These are phyloP conservation scores for Opisthocomus hoazin DNA, from an alignment of 2,113 vertebrate genomes.

Conservation along the genomic window DNA sequence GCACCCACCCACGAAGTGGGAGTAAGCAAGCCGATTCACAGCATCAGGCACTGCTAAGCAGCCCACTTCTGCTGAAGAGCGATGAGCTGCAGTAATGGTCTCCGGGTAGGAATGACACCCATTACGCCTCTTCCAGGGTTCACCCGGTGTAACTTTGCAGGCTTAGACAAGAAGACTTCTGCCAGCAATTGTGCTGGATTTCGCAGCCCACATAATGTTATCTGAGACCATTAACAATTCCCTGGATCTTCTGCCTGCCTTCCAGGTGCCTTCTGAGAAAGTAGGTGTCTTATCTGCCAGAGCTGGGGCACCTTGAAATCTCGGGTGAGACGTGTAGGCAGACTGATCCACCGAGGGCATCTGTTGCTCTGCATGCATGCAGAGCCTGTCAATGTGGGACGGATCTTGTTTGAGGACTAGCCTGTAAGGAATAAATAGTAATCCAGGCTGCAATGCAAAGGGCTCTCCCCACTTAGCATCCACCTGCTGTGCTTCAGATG, in stretches of 20 bases:
- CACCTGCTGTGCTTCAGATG: background rate
- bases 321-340: background rate
- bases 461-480: background rate
- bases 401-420: background rate
- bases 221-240: background rate
- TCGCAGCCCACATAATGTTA: background rate
- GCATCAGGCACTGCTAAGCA: background rate
- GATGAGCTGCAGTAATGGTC: background rate
- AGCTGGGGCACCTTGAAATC: background rate
- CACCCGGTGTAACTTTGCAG: background rate
- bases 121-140: background rate
- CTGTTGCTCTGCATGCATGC: background rate
- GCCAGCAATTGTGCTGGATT: background rate
- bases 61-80: background rate
- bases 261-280: background rate
- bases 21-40: background rate
- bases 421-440: background rate
- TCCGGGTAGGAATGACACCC: background rate
- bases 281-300: background rate
- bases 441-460: background rate
- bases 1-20: accelerated
- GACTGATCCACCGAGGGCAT: background rate
- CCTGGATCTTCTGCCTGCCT: background rate
- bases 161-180: background rate
- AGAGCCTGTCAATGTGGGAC: background rate